phyloP scores from a whole-genome alignment of 2,797 vertebrate genomes.

The Varecia variegata region DNA sequence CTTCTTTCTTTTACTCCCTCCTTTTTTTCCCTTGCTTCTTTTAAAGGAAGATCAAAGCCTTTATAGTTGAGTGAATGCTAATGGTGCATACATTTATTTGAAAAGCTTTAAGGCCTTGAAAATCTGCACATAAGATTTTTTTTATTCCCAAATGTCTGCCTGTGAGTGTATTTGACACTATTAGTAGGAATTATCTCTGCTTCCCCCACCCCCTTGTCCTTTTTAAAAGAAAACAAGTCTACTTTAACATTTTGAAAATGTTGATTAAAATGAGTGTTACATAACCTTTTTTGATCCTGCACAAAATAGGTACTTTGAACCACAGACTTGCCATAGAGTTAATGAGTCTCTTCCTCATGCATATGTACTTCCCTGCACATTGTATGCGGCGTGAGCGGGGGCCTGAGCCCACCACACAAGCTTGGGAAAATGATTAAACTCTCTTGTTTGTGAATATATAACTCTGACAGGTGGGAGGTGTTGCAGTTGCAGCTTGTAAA shows the following conservation, averaged over 20 bases:
- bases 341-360: constrained; percentile 69
- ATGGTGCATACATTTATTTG: constrained; percentile 83
- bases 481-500: not conserved
- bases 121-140: constrained; percentile 69
- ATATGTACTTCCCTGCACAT: constrained; percentile 9
- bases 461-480: constrained; percentile 67
- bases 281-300: constrained; percentile 76
- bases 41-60: constrained; percentile 88
- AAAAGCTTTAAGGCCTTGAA: constrained; percentile 74
- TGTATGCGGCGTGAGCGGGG: not conserved
- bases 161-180: constrained; percentile 82
- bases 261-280: constrained; percentile 72
- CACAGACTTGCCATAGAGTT: constrained; percentile 53
- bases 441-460: not conserved
- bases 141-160: constrained; percentile 67
- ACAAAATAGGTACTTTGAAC: constrained; percentile 60
- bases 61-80: constrained; percentile 84
- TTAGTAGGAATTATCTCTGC: constrained; percentile 81
- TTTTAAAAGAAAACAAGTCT: constrained; percentile 65
- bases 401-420: not conserved
- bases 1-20: constrained; percentile 55
- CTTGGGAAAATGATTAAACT: constrained; percentile 37
- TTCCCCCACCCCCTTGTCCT: not conserved
- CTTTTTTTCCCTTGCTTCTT: constrained; percentile 73
- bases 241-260: constrained; percentile 79